Evolutionary conservation across 2,888 invertebrate species (phyloP).

Genomic region (Apamea sordens): DNA sequence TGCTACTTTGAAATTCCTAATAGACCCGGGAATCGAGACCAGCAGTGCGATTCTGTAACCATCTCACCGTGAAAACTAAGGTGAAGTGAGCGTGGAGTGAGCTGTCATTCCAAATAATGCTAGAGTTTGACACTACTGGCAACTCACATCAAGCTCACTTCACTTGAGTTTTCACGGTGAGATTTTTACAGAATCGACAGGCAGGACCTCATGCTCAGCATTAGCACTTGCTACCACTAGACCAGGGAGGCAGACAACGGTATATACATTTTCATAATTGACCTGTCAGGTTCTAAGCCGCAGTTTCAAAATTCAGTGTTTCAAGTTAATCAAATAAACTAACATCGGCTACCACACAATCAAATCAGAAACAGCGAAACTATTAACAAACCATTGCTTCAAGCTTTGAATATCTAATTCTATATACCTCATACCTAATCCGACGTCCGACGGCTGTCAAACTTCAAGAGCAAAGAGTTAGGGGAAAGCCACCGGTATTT

Average conservation of each 20-base stretch:
- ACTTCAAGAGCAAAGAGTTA: conserved; percentile 58
- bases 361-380: conserved; percentile 32
- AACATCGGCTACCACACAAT: conserved; percentile 25
- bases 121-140: no score
- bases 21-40: no score
- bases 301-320: conserved; percentile 2
- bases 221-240: no score
- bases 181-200: no score
- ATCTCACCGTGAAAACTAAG: no score
- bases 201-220: no score
- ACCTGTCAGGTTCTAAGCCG: neutral
- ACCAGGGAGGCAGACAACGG: neutral
- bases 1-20: no score
- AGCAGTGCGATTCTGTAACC: no score
- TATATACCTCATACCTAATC: conserved; percentile 61
- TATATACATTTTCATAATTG: neutral
- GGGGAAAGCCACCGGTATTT: conserved; percentile 42
- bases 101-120: no score
- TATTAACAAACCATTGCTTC: conserved; percentile 50
- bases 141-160: no score
- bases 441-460: conserved; percentile 65
- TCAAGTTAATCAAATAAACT: conserved; percentile 24
- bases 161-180: no score
- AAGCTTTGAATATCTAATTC: conserved; percentile 55
- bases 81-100: no score